Conservation (phyloP, 2,888 invertebrate species). For the Plutella xylostella region DNA sequence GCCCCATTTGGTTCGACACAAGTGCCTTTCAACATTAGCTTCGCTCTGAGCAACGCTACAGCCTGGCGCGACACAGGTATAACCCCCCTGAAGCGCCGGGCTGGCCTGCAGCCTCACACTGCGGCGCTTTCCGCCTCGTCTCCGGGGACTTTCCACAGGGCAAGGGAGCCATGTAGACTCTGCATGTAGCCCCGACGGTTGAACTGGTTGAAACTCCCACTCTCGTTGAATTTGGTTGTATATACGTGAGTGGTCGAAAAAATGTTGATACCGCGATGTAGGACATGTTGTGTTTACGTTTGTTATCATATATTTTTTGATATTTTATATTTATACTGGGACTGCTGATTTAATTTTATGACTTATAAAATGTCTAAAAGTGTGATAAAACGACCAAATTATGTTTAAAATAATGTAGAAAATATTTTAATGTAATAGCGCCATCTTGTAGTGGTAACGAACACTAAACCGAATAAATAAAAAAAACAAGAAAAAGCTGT, state of each 20-base stretch:
- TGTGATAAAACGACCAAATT: too few relatives aligned
- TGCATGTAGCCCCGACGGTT: slow-evolving; percentile 57
- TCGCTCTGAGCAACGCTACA: slow-evolving; percentile 65
- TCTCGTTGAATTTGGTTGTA: slow-evolving; percentile 2
- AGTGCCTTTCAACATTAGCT: slow-evolving; percentile 55
- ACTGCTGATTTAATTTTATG: too few relatives aligned
- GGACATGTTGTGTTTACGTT: slow-evolving; percentile 10
- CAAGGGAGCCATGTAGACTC: slow-evolving; percentile 41
- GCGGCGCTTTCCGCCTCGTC: slow-evolving; percentile 60
- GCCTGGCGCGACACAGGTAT: slow-evolving; percentile 35
- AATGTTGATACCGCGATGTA: slow-evolving; percentile 37
- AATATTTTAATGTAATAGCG: too few relatives aligned
- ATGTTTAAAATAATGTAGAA: too few relatives aligned
- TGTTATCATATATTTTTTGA: background rate
- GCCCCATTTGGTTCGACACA: slow-evolving; percentile 62
- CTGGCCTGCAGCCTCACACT: slow-evolving; percentile 44
- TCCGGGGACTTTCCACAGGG: slow-evolving; percentile 72
- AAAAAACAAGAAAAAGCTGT: too few relatives aligned
- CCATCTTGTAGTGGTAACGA: too few relatives aligned
- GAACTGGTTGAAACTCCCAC: slow-evolving; percentile 53
- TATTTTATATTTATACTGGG: too few relatives aligned
- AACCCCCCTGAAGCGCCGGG: slow-evolving; percentile 43
- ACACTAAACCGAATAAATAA: too few relatives aligned
- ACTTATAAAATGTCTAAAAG: too few relatives aligned
- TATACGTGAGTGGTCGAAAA: slow-evolving; percentile 18